A percentile compares a stretch with the other conserved stretches of the same genome.
Conservation (phyloP, 2,113 vertebrate species). For the Bos indicus region DNA sequence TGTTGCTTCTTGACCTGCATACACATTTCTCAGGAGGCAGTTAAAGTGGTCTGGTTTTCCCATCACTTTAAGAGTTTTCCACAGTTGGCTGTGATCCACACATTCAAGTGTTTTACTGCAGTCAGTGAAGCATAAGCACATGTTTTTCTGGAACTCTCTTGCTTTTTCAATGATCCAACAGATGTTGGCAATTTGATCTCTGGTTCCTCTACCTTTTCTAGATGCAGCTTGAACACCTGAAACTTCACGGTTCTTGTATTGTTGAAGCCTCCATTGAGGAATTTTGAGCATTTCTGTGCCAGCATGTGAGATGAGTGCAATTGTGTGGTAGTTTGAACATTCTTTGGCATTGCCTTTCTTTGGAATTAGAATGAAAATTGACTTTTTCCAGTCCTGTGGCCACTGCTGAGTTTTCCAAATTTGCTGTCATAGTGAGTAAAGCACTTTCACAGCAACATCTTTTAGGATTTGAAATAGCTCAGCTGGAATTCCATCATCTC, state of each 20-base stretch:
- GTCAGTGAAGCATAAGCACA: background rate
- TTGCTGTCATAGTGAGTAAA: background rate
- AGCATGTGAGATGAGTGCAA: background rate
- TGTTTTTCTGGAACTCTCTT: background rate
- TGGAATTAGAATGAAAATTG: background rate
- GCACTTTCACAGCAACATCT: background rate
- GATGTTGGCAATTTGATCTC: background rate
- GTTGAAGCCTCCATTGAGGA: background rate
- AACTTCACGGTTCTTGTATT: background rate
- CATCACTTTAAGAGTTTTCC: background rate
- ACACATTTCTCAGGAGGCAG: background rate
- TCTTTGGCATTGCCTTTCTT: background rate
- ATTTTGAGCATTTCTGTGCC: background rate
- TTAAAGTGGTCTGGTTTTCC: background rate
- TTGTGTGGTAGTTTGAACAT: background rate
- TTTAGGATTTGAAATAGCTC: background rate
- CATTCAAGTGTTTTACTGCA: background rate
- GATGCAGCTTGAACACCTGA: background rate
- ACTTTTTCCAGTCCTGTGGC: background rate
- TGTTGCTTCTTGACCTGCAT: background rate
- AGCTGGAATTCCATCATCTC: background rate
- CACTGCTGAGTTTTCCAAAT: background rate
- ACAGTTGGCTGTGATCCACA: no score
- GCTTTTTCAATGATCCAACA: background rate
- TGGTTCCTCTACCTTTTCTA: background rate